Percentiles rank a stretch among this genome's conserved stretches.
Conservation (phyloP, 2,888 invertebrate genomes). For the Asteroscopus sphinx region DNA sequence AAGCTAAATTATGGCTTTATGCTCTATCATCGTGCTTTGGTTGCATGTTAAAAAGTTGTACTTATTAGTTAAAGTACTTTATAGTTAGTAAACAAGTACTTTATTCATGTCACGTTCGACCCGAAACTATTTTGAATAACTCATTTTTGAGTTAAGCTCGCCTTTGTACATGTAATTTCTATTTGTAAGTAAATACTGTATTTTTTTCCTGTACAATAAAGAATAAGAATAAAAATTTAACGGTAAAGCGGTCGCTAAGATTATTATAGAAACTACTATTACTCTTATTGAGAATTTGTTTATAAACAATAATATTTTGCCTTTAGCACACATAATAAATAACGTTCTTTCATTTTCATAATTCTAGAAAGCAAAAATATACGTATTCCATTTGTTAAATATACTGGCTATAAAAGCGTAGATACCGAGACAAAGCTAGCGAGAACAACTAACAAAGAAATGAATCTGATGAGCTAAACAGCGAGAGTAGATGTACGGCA, state of each 20-base stretch:
- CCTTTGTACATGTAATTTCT: no score
- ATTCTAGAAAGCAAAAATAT: slow-evolving; percentile 10
- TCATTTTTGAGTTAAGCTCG: no score
- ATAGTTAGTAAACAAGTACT: slow-evolving; percentile 5
- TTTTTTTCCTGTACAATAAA: no score
- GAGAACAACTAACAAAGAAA: slow-evolving; percentile 9
- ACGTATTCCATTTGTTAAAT: slow-evolving; percentile 12
- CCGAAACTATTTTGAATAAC: slow-evolving; percentile 30
- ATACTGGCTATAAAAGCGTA: slow-evolving; percentile 9
- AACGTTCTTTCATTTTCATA: slow-evolving; percentile 16
- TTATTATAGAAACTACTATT: neutral
- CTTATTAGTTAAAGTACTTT: slow-evolving; percentile 1
- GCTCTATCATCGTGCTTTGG: slow-evolving; percentile 34
- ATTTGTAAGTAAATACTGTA: no score
- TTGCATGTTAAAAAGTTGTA: slow-evolving; percentile 24
- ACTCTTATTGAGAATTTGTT: slow-evolving; percentile 1
- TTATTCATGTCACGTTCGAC: slow-evolving; percentile 46
- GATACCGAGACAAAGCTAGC: slow-evolving; percentile 4
- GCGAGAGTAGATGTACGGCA: slow-evolving; percentile 12
- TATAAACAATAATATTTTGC: slow-evolving; percentile 2
- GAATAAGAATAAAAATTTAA: no score
- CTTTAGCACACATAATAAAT: slow-evolving; percentile 9
- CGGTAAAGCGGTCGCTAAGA: neutral
- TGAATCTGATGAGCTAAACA: slow-evolving; percentile 20
- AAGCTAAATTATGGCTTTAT: slow-evolving; percentile 23